Evolutionary conservation across 2,888 invertebrate genomes (phyloP).

Genomic region (Hemaris fuciformis): DNA sequence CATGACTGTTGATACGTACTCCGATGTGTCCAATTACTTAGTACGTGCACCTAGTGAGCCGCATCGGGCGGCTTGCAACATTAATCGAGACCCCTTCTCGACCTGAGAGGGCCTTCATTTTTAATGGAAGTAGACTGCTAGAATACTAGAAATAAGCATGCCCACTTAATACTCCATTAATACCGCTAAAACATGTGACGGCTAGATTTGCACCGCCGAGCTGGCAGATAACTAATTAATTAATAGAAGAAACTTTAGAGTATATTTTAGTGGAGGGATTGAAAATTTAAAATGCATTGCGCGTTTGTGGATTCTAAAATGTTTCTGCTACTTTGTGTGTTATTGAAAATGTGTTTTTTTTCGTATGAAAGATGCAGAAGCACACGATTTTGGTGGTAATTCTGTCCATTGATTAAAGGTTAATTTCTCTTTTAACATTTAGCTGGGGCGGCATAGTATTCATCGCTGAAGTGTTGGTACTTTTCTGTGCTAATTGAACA

Average conservation of each 20-base stretch:
- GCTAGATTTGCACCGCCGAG: background rate
- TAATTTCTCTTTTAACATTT: too few species aligned
- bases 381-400: too few species aligned
- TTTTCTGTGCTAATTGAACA: too few species aligned
- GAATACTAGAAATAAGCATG: slow-evolving; percentile 9
- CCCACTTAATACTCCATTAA: background rate
- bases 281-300: background rate
- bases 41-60: slow-evolving; percentile 27
- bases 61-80: slow-evolving; percentile 26
- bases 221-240: background rate
- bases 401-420: too few species aligned
- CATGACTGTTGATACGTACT: slow-evolving; percentile 1
- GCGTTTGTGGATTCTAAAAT: too few species aligned
- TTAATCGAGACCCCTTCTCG: slow-evolving; percentile 28
- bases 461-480: too few species aligned
- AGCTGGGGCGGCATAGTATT: too few species aligned
- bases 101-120: slow-evolving; percentile 23
- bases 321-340: too few species aligned
- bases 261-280: background rate
- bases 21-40: slow-evolving; percentile 19
- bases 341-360: too few species aligned
- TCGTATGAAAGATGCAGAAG: too few species aligned
- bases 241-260: too few species aligned
- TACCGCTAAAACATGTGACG: background rate
- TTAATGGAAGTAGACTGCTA: slow-evolving; percentile 21